Base-by-base conservation (phyloP, 2,113 vertebrate genomes). In the Dromiciops gliroides region DNA sequence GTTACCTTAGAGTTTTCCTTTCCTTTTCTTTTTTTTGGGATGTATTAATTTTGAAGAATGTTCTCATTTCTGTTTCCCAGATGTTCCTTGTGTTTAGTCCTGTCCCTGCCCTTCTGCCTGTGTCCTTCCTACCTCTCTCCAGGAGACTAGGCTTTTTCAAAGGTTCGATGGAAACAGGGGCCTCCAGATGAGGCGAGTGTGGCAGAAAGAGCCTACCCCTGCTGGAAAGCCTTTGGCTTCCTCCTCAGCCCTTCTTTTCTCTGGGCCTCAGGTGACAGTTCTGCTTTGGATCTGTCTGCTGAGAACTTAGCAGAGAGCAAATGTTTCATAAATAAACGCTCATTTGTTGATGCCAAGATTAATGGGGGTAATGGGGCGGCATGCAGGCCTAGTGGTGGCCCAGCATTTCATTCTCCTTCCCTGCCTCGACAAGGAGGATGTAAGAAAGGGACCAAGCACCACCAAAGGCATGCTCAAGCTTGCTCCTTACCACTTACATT, bases 141-240 rank as follows among this genome's bases (percentile, higher is more conserved):
- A 16, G 51, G 51, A 95, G 67, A 92, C 49, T 31, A 95, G 94
- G 67, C 51, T 49, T 91, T 95, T 93, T 92, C 53, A 94, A 50
- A 60, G n/a, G 51, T 93, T 95, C 89, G n/a, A 48, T 37, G 52
- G 52, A 48, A 83, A 52, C 89, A 91, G 44, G 89, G 89, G 94
- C 93, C 95, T 52, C 50, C 24, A 44, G n/a, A 44, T 89, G 52
- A 91, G 24, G 26, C 88, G 91, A 23, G 53, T 49, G 83, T 91
- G 60, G 49, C 48, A 23, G 51, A 91, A 91, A 0, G 8, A 48
- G 56, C 16, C 44, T 31, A 37, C n/a, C n/a, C n/a, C n/a, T n/a
- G n/a, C n/a, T n/a, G n/a, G n/a, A n/a, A n/a, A n/a, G n/a, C 47
- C 90, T 95, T 93, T 92, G 92, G n/a, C 90, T 60, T 48, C 91